These are phyloP conservation scores for Hyperoplus immaculatus DNA, from an alignment of 2,797 vertebrate species.

Conservation along the genomic window DNA sequence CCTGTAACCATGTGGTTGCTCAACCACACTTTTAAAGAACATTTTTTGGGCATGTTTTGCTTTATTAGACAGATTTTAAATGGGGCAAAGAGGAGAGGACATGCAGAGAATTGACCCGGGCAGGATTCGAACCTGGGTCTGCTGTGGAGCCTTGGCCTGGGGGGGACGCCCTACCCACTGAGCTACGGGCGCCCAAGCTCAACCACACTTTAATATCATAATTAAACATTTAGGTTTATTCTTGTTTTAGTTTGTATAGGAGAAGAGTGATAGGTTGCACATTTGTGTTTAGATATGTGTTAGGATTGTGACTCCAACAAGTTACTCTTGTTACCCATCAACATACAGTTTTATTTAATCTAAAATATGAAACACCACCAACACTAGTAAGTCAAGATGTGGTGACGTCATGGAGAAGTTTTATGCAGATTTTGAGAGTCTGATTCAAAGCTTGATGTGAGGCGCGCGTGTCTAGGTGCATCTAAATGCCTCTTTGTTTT, in stretches of 20 bases:
- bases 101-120: too few relatives aligned
- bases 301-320: neutral
- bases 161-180: too few relatives aligned
- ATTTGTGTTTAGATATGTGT: neutral
- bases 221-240: neutral
- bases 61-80: too few relatives aligned
- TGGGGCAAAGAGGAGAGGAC: too few relatives aligned
- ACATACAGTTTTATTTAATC: neutral
- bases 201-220: neutral
- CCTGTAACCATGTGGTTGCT: too few relatives aligned
- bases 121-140: too few relatives aligned
- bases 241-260: neutral
- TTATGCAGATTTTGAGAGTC: slow-evolving; percentile 34
- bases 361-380: neutral
- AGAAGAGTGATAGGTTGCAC: neutral
- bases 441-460: slow-evolving; percentile 41
- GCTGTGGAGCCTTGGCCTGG: too few relatives aligned
- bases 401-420: slow-evolving; percentile 21
- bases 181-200: neutral
- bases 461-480: slow-evolving; percentile 38
- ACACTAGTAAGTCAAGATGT: neutral
- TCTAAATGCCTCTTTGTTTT: slow-evolving; percentile 6
- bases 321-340: neutral
- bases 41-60: too few relatives aligned
- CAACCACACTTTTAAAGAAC: too few relatives aligned